These are phyloP conservation scores for Melinaea marsaeus DNA, from an alignment of 2,888 invertebrate genomes.

Conservation along the genomic window DNA sequence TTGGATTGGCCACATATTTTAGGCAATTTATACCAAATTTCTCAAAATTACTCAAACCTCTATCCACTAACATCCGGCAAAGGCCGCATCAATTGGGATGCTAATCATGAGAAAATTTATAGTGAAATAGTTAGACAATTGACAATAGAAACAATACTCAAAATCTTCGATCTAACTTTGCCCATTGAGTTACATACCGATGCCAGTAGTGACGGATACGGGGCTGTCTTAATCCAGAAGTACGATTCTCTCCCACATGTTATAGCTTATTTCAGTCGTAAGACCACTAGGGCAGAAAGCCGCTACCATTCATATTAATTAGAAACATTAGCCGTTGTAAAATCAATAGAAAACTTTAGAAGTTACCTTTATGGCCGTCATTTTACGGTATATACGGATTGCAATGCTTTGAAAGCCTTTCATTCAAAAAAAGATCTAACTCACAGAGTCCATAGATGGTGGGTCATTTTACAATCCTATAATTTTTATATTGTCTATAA, in stretches of 20 bases:
- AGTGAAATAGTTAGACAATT: constrained; percentile 8
- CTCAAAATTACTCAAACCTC: no score
- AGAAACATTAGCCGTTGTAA: constrained; percentile 36
- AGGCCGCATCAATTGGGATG: no score
- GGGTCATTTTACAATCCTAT: constrained; percentile 33
- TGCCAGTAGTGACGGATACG: no score
- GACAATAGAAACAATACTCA: no score
- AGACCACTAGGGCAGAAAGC: constrained; percentile 14
- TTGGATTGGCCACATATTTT: no score
- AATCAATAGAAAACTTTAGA: constrained; percentile 26
- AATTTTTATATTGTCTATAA: constrained; percentile 34
- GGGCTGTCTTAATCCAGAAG: no score
- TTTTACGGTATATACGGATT: constrained; percentile 19
- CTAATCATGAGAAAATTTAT: not conserved
- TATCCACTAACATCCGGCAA: no score
- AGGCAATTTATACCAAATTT: no score
- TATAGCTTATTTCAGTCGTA: no score
- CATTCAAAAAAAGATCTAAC: constrained; percentile 34
- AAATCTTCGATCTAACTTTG: no score
- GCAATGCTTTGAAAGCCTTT: constrained; percentile 26
- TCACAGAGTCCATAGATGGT: constrained; percentile 38
- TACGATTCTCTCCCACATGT: no score
- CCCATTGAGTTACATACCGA: no score
- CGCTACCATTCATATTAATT: constrained; percentile 36
- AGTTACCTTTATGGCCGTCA: constrained; percentile 19